Conservation (phyloP, 2,113 vertebrate genomes). For the Chloropsis hardwickii region DNA sequence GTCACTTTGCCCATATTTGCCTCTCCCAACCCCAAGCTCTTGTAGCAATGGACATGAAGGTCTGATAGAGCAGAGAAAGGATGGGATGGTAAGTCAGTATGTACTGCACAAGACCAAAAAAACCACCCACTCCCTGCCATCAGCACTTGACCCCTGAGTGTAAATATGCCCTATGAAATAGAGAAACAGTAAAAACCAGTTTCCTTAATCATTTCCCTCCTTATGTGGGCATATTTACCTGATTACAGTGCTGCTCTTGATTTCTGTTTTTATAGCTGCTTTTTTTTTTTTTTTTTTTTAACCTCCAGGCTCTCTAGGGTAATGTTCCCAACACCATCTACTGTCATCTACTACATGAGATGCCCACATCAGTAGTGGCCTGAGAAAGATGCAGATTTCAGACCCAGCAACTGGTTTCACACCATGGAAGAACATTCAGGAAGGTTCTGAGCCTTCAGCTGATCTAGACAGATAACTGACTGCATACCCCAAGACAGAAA, state of each 20-base stretch:
- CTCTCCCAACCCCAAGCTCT: neutral
- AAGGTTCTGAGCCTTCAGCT: neutral
- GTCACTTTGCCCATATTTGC: neutral
- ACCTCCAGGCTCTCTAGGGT: neutral
- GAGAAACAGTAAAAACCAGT: neutral
- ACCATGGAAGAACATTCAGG: neutral
- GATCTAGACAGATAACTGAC: neutral
- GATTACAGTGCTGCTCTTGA: neutral
- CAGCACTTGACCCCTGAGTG: neutral
- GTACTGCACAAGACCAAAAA: neutral
- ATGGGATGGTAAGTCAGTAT: neutral
- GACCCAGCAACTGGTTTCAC: neutral
- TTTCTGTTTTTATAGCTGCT: neutral
- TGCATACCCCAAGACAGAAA: neutral
- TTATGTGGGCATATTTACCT: neutral
- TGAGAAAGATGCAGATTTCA: neutral
- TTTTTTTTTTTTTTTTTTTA: constrained; percentile 2
- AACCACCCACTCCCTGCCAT: neutral
- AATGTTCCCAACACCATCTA: neutral
- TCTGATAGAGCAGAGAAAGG: neutral
- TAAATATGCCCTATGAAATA: neutral
- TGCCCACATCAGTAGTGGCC: neutral
- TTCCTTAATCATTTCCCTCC: neutral
- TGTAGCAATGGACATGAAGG: neutral
- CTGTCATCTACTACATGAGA: neutral